phyloP scores from a whole-genome alignment of 2,113 vertebrate genomes.

The Passer montanus region DNA sequence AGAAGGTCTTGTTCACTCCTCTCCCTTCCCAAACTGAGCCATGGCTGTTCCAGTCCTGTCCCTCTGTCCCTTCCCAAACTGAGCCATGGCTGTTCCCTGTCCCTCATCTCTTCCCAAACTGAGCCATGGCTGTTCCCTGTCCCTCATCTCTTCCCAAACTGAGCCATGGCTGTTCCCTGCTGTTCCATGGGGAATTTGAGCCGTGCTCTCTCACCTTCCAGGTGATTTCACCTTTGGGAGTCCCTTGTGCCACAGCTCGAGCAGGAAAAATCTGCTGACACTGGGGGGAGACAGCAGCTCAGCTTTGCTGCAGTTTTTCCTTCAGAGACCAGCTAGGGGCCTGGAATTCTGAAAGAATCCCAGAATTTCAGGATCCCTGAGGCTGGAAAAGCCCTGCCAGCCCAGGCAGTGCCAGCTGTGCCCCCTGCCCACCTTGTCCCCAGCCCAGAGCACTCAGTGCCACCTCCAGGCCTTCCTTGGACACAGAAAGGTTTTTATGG shows the following conservation, averaged over 20 bases:
- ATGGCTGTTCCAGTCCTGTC: no score
- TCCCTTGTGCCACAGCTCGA: fast-evolving
- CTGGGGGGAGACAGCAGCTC: conserved; percentile 60
- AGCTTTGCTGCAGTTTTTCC: background rate
- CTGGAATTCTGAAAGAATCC: background rate
- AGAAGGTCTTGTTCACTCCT: background rate
- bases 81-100: no score
- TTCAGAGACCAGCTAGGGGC: background rate
- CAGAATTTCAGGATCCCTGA: fast-evolving
- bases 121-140: no score
- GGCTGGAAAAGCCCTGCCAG: background rate
- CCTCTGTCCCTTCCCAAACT: no score
- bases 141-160: no score
- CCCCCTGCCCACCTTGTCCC: background rate
- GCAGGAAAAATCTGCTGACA: background rate
- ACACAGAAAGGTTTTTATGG: background rate
- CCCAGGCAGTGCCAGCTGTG: fast-evolving
- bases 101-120: no score
- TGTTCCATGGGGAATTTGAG: background rate
- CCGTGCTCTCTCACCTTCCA: background rate
- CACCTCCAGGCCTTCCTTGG: background rate
- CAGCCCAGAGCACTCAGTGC: background rate
- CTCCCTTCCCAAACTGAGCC: background rate
- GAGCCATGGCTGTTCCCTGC: background rate
- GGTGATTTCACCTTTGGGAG: background rate